phyloP scores from a whole-genome alignment of 2,113 vertebrate genomes.

The Silurus glanis region DNA sequence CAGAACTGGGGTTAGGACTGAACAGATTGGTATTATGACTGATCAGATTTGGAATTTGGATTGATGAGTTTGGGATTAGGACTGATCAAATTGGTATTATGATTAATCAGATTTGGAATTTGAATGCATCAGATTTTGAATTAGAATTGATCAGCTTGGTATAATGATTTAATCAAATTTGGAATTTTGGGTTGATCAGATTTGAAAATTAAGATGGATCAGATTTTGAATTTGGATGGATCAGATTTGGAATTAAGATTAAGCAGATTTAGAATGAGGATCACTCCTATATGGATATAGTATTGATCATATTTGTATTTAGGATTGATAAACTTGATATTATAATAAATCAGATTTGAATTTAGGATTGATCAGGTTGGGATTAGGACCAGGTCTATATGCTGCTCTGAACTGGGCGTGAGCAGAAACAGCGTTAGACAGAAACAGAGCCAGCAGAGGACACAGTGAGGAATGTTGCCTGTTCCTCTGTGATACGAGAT shows the following conservation, averaged over 20 bases:
- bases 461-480: background rate
- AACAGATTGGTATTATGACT: background rate
- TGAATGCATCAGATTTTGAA: background rate
- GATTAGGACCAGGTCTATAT: background rate
- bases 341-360: background rate
- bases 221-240: background rate
- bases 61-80: background rate
- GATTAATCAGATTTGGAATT: background rate
- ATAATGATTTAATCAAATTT: background rate
- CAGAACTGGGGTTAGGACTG: background rate
- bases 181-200: background rate
- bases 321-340: background rate
- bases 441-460: background rate
- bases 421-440: background rate
- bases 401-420: background rate
- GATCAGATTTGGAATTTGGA: background rate
- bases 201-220: background rate
- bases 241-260: background rate
- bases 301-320: background rate
- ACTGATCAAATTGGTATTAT: background rate
- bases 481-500: conserved; percentile 26
- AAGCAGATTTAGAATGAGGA: background rate
- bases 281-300: background rate
- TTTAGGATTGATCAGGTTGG: background rate
- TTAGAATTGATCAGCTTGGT: background rate